A percentile compares a stretch with the other conserved stretches of the same genome.
Evolutionary conservation across 30 jellyfish, hydroid and myxozoan species (phyloP).

Genomic region (Sanderia malayensis): DNA sequence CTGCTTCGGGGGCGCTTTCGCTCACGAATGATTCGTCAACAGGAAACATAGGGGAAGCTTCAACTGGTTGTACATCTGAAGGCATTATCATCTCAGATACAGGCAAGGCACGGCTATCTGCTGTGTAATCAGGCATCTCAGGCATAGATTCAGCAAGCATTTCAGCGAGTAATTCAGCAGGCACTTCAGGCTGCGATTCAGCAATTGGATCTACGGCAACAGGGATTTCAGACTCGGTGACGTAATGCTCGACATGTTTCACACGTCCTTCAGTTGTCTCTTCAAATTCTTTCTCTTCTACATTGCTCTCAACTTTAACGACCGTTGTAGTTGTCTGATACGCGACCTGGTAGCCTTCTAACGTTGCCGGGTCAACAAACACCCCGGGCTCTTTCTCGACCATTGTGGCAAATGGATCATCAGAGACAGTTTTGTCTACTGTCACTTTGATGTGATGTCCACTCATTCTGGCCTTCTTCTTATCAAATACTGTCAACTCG

Average conservation of each 20-base stretch:
- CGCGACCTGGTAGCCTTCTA: constrained; percentile 53
- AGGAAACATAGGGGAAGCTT: not conserved
- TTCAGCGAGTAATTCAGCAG: not conserved
- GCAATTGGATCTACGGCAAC: not conserved
- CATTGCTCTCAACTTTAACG: constrained; percentile 58
- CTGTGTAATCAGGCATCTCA: constrained; percentile 18
- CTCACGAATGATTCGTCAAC: not conserved
- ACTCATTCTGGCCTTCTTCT: constrained; percentile 44
- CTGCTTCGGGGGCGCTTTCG: constrained; percentile 27
- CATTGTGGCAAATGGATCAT: constrained; percentile 28
- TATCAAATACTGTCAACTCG: constrained; percentile 17
- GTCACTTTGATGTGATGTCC: constrained; percentile 64
- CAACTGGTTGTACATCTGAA: not conserved
- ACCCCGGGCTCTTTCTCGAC: constrained; percentile 54
- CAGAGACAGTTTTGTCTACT: constrained; percentile 58
- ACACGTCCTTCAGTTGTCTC: constrained; percentile 9
- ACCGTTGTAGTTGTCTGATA: constrained; percentile 53
- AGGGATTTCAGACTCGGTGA: constrained; percentile 20
- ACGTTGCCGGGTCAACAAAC: constrained; percentile 47
- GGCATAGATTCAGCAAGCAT: not conserved
- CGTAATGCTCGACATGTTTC: constrained; percentile 10
- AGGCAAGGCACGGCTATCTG: not conserved
- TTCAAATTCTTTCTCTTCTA: constrained; percentile 51
- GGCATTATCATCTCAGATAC: no score
- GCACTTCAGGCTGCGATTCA: not conserved